These are phyloP conservation scores for Naja naja DNA, from an alignment of 2,113 vertebrate genomes.

Conservation along the genomic window DNA sequence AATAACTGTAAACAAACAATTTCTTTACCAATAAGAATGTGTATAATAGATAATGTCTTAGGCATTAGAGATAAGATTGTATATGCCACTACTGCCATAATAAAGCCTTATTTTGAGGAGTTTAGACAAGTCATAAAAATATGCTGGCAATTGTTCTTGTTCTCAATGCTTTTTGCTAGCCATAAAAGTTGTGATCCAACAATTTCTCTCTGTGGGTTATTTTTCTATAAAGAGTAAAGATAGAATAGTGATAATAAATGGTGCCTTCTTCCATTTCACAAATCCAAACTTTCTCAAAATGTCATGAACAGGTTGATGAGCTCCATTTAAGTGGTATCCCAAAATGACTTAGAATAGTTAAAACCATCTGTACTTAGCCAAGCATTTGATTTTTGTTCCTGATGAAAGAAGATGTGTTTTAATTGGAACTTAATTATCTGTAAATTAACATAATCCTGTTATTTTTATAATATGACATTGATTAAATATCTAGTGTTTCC, in stretches of 20 bases:
- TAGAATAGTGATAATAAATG: background rate
- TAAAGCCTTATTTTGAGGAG: slow-evolving; percentile 34
- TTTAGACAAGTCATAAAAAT: slow-evolving; percentile 31
- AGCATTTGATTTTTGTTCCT: background rate
- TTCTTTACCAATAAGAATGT: slow-evolving; percentile 5
- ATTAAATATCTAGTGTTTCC: background rate
- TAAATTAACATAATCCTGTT: background rate
- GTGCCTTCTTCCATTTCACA: background rate
- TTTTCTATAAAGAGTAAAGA: background rate
- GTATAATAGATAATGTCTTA: slow-evolving; percentile 18
- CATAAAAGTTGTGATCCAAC: slow-evolving; percentile 6
- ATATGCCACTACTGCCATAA: slow-evolving; percentile 9
- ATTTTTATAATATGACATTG: background rate
- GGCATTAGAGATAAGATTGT: slow-evolving; percentile 15
- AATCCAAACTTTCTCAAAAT: background rate
- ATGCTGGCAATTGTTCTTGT: slow-evolving; percentile 9
- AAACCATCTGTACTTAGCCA: background rate
- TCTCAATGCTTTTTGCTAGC: background rate
- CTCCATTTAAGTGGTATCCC: background rate
- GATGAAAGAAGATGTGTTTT: background rate
- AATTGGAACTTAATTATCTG: background rate
- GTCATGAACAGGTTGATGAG: background rate
- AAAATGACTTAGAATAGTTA: background rate
- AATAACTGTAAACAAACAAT: slow-evolving; percentile 39
- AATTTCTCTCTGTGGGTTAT: background rate